Base-by-base conservation (phyloP, 2,888 invertebrate species). In the Macrostomum cliftonense region DNA sequence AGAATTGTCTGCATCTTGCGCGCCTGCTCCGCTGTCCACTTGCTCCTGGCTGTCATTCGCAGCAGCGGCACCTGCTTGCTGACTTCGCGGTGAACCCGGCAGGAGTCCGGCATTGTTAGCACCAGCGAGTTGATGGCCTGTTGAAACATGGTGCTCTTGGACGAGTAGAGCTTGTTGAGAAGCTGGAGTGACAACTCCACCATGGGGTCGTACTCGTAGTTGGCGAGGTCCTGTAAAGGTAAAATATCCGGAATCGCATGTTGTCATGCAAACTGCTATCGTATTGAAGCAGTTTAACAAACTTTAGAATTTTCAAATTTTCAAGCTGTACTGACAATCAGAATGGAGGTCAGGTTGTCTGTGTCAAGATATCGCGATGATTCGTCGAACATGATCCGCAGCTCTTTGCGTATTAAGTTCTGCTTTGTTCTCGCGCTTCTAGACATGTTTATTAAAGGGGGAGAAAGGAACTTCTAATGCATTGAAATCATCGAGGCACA, bases 11-110 rank as follows among this genome's bases (percentile, higher is more conserved):
- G 46, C 45, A 52, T 44, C 40, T 42, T 37, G 21, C 43, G 37
- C 14, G 43, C 42, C 21, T 52, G 52, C 5, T 46, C 44, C 13
- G 44, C 46, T 12, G 52, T 42, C 37, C 52, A 51, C 4, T 39
- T 52, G 12, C 49, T 44, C 21, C 42, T 44, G n/a, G 52, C 52
- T 37, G 51, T 37, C 36, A 45, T 53, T 2, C 52, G 45, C 17
- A 52, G 37, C 12, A 40, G 36, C 13, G 52, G 52, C 13, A 47
- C 45, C 37, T 47, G 47, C 37, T 45, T 47, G n/a, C 44, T 36
- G 13, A 47, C 45, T 14, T 47, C 47, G 28, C 47, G 16, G 13
- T 47, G 47, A 12, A 47, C 44, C 17, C 45, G 46, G 19, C 47
- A 47, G 13, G 45, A 46, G 46, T 47, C 47, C 13, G 47, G 43